Evolutionary conservation across 2,888 invertebrate species (phyloP), one percentile per base, ranked within the genome.

Genomic region (Ormyrus rosae): DNA sequence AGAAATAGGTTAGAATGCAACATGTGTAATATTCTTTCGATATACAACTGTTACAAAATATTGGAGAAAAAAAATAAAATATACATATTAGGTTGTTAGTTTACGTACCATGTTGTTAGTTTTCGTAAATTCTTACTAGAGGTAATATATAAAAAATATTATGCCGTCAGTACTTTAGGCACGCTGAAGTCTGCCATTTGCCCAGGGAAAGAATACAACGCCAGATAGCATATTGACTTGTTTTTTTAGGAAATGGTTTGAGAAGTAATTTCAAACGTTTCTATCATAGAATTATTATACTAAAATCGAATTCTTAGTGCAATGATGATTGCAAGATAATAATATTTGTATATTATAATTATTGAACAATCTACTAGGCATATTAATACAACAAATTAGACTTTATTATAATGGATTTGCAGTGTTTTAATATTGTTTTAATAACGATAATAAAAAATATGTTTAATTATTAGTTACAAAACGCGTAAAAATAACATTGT

Each of bases 1-100:
- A 34, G 13, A 65, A 53, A 65, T 65, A 73, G 78, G 78, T 78
- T 78, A 80, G 46, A 53, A 6, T 53, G n/a, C 61, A 77, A 45
- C 53, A 64, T 70, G 48, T 65, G 63, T 9, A 65, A n/a, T 4
- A 11, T 34, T 34, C 34, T 4, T 34, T 34, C 34, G 4, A 34
- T 34, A 7, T 34, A 13, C 9, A 11, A 34, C 6, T n/a, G 9
- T 34, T 34, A 34, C 6, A 65, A n/a, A 48, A 48, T 50, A 60
- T 34, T 46, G 9, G 7, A n/a, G 5, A 58, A 60, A 73, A 73
- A 61, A 13, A 65, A 56, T 73, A 8, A 13, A 6, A 34, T 34
- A 4, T 34, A 48, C 45, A 46, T 7, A 11, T 55, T 60, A 34
- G 3, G 34, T 34, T 45, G 0, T 6, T 5, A 19, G 9, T 45